phyloP scores from a whole-genome alignment of 2,888 invertebrate genomes.

The Apoderus coryli region DNA sequence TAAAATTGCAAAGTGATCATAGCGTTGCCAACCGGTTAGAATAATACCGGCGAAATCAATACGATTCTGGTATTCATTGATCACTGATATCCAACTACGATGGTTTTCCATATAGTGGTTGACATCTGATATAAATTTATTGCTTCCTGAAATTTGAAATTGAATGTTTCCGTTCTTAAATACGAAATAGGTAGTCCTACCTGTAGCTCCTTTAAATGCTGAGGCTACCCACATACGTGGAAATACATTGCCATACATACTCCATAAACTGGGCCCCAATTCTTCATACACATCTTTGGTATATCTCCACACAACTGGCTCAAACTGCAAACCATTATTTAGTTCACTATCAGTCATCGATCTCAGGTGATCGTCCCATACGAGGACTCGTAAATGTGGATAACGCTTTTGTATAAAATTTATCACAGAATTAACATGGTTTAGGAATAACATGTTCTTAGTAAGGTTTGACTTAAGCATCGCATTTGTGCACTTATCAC shows the following conservation, averaged over 20 bases:
- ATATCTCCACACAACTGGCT: conserved; percentile 63
- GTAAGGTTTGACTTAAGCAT: conserved; percentile 30
- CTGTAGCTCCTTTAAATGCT: conserved; percentile 70
- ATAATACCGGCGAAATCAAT: conserved; percentile 48
- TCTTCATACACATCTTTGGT: conserved; percentile 31
- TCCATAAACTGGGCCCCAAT: conserved; percentile 34
- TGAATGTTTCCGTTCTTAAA: neutral
- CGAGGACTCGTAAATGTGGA: conserved; percentile 42
- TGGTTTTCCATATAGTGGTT: conserved; percentile 56
- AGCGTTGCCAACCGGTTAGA: conserved; percentile 46
- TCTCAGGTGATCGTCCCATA: conserved; percentile 77
- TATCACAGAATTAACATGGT: conserved; percentile 44
- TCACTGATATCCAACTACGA: conserved; percentile 50
- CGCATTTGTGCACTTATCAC: conserved; percentile 38
- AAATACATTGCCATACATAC: conserved; percentile 45
- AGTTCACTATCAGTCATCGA: conserved; percentile 36
- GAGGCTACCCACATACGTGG: conserved; percentile 63
- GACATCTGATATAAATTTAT: conserved; percentile 39
- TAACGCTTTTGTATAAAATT: conserved; percentile 34
- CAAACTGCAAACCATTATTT: conserved; percentile 31
- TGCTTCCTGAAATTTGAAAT: conserved; percentile 21
- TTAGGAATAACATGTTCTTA: conserved; percentile 43
- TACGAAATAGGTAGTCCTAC: conserved; percentile 18
- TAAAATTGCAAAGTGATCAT: conserved; percentile 57
- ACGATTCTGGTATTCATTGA: conserved; percentile 35